A percentile compares a stretch with the other conserved stretches of the same genome.
Conservation (phyloP, 2,797 vertebrate species). For the Coluber constrictor region DNA sequence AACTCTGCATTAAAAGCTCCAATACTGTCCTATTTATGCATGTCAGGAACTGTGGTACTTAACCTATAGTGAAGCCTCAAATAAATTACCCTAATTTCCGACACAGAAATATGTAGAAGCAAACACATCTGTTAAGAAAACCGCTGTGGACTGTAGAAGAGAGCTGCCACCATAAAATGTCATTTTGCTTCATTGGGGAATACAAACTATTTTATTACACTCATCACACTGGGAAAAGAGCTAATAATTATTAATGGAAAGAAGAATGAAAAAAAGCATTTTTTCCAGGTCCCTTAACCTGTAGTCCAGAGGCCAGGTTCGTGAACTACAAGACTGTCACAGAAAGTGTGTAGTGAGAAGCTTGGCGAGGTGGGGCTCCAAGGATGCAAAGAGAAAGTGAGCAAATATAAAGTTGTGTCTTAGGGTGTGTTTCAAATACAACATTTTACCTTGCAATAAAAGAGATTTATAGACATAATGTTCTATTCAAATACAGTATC, state of each 20-base stretch:
- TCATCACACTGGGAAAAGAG: conserved; percentile 2
- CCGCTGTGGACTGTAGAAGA: conserved; percentile 5
- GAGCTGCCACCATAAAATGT: conserved; percentile 19
- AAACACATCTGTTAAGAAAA: conserved; percentile 6
- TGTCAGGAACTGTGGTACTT: neutral
- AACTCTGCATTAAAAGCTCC: conserved; percentile 22
- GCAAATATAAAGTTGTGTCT: neutral
- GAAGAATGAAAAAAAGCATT: conserved; percentile 9
- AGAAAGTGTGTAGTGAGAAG: neutral
- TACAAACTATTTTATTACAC: neutral
- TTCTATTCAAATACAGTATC: neutral
- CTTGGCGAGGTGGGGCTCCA: no score
- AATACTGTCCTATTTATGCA: conserved; percentile 23
- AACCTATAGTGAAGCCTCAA: conserved; percentile 19
- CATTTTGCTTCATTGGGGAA: conserved; percentile 12
- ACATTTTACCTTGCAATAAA: neutral
- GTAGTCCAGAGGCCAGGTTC: neutral
- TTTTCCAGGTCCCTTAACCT: neutral
- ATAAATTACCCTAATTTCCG: conserved; percentile 35
- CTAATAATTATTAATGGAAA: conserved; percentile 18
- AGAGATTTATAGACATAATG: neutral
- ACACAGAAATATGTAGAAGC: neutral
- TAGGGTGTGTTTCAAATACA: neutral
- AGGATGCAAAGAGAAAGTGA: neutral
- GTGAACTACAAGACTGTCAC: neutral